Conservation (phyloP, 2,113 vertebrate species). For the Cinclus cinclus region DNA sequence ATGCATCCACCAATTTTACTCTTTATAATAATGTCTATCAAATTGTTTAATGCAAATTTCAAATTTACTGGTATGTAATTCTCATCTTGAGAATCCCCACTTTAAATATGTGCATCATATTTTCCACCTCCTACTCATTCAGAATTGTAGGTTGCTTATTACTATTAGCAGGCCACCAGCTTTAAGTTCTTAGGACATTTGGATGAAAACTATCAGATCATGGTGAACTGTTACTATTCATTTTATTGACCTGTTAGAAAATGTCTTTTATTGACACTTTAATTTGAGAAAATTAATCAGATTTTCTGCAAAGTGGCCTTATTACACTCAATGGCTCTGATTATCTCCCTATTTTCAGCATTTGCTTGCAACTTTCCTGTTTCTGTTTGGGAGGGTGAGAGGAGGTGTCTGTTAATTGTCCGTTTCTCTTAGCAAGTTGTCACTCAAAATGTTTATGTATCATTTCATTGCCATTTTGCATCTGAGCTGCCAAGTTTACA, state of each 20-base stretch:
- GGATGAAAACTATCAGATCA: not conserved
- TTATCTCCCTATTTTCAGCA: not conserved
- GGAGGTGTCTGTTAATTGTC: not conserved
- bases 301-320: not conserved
- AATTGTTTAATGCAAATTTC: not conserved
- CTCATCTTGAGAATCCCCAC: not conserved
- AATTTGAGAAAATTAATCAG: not conserved
- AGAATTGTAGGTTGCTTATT: not conserved
- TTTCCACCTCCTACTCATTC: not conserved
- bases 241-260: not conserved
- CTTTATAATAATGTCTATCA: not conserved
- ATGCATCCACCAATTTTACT: not conserved
- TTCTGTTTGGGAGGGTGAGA: rapidly evolving
- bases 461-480: not conserved
- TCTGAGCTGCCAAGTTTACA: not conserved
- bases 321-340: not conserved
- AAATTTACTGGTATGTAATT: not conserved
- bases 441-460: not conserved
- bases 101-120: not conserved
- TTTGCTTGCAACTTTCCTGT: not conserved
- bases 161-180: not conserved
- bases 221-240: not conserved
- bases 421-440: not conserved
- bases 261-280: not conserved
- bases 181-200: not conserved